Evolutionary conservation across 2,113 vertebrate species (phyloP).

Genomic region (Poeciliopsis turrubarensis): DNA sequence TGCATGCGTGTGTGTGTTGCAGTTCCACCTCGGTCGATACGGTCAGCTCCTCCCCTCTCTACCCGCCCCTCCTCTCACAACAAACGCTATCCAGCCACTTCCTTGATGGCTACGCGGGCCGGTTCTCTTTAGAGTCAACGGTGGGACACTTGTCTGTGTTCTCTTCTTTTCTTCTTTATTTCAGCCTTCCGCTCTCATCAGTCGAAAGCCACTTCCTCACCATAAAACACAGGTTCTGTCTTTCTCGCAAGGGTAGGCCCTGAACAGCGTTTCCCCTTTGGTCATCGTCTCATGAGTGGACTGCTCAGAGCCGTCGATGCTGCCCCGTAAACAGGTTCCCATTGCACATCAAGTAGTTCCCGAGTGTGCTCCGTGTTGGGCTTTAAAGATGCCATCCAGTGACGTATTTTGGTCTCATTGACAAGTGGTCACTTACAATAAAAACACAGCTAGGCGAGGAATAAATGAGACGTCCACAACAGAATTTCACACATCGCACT

Average conservation of each 20-base stretch:
- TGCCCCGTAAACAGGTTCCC: constrained; percentile 49
- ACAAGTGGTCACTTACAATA: background rate
- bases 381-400: background rate
- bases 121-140: constrained; percentile 18
- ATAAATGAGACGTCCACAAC: background rate
- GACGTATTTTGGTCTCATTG: background rate
- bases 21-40: constrained; percentile 72
- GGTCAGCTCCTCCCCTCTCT: constrained; percentile 60
- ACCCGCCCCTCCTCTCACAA: constrained; percentile 62
- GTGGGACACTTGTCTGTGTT: constrained; percentile 4
- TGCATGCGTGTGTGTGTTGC: constrained; percentile 43
- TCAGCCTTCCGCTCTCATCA: constrained; percentile 31
- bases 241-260: background rate
- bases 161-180: constrained; percentile 28
- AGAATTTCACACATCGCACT: background rate
- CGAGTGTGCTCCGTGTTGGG: background rate
- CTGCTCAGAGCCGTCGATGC: constrained; percentile 35
- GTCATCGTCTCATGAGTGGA: constrained; percentile 63
- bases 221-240: constrained; percentile 6
- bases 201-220: constrained; percentile 48
- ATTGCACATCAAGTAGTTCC: constrained; percentile 60
- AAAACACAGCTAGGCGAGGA: background rate
- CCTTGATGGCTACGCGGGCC: constrained; percentile 44
- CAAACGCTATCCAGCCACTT: constrained; percentile 61
- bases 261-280: constrained; percentile 7